Base-by-base conservation (phyloP, 2,888 invertebrate species). In the Spodoptera littoralis region DNA sequence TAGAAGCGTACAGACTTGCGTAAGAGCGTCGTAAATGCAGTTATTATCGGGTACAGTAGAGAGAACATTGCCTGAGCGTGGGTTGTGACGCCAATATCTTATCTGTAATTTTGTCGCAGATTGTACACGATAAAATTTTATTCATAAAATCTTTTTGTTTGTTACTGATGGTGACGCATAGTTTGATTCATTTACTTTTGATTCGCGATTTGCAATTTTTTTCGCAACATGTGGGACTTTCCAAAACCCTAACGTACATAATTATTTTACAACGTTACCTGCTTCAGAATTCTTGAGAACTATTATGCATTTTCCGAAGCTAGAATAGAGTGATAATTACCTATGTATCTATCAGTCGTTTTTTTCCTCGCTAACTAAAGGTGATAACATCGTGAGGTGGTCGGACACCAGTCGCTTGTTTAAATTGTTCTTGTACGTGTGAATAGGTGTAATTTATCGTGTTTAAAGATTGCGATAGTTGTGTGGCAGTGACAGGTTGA, bases 11-110 rank as follows among this genome's bases (percentile, higher is more conserved):
- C 52, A 43, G 41, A 52, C 70, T 66, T 77, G 63, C 65, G 51
- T 63, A 77, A 57, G 56, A 61, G 50, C 47, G 22, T 76, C 60
- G 49, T 70, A 61, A 76, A 77, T 53, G 70, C 56, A 65, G 58
- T 63, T 53, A 57, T 74, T 77, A 77, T 77, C 64, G 52, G 22
- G 41, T 59, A 57, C 65, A 53, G 58, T 45, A 64, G 60, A 65
- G 43, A 60, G 43, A 41, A 57, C 50, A 50, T 54, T 46, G 54
- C 56, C 44, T 18, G 13, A 47, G 58, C 60, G 70, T 74, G 64
- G 64, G 70, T 56, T 54, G 69, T 61, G 47, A 46, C 56, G 27
- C 36, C 51, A 30, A 46, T 36, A 36, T 73, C 57, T 74, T 58
- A 74, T 72, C 64, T 60, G 24, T 30, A 65, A 54, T 60, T 59